Base-by-base conservation (phyloP, 2,888 invertebrate species). In the Euzophera pinguis region DNA sequence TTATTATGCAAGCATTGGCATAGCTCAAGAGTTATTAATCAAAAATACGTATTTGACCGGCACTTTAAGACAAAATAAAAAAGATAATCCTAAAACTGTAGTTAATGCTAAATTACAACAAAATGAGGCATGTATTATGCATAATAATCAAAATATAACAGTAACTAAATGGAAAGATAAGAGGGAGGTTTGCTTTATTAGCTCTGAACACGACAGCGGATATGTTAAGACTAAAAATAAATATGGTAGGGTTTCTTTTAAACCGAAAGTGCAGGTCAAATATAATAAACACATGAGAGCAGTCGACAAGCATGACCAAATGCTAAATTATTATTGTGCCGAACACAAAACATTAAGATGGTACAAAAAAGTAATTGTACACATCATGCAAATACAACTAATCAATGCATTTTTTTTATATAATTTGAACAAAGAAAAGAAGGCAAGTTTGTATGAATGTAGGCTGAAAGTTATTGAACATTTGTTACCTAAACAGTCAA, bases 121-220 rank as follows among this genome's bases (percentile, higher is more conserved):
- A 53, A 57, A 57, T 32, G 57, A 63, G 56, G 58, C 61, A 35
- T 54, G 48, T 41, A 61, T 62, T 51, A 16, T 55, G 48, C 60
- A 60, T 34, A 63, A 63, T 32, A 52, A 54, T 39, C 62, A 62
- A 58, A 62, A 61, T 55, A 61, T 53, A 54, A 42, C 61, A 29
- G 59, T 64, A 45, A 60, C 58, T 47, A 61, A 61, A 54, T 63
- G 60, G 61, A 51, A 57, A 53, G 62, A 64, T 55, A 60, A 63
- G 53, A 50, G 60, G 22, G 60, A 62, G 51, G 48, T 64, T 43
- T 52, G 60, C 41, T 62, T 65, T 57, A 41, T 64, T 57, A 61
- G 60, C 50, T 56, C 59, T 29, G 60, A 63, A 56, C 62, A 61
- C 52, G 59, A 55, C 34, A 61, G 64, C 57, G 27, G 54, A 48